Percentiles rank a stretch among this genome's conserved stretches.
phyloP scores from a whole-genome alignment of 37 sponge, comb jelly and placozoan species.

The Beroe ovata region DNA sequence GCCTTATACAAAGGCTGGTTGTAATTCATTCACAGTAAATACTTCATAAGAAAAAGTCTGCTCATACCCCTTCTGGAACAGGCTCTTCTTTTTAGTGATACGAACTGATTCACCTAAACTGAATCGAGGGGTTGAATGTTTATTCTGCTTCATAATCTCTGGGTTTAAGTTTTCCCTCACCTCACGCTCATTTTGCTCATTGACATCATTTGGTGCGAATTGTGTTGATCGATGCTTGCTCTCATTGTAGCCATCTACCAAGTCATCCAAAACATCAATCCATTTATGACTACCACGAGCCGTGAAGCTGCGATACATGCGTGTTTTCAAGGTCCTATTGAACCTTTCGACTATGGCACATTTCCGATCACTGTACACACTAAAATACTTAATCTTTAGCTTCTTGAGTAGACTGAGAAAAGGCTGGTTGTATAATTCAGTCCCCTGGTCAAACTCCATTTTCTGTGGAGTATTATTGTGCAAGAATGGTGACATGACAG shows the following conservation, averaged over 20 bases:
- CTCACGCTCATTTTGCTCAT: not conserved
- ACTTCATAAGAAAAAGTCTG: not conserved
- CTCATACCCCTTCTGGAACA: constrained; percentile 23
- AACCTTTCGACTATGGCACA: constrained; percentile 20
- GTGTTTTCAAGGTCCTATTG: constrained; percentile 7
- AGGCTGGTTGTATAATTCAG: not conserved
- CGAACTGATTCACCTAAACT: not conserved
- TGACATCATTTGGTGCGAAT: not conserved
- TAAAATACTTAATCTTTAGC: not conserved
- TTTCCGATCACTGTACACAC: constrained; percentile 7
- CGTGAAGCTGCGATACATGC: constrained; percentile 1
- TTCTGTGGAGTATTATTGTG: constrained; percentile 12
- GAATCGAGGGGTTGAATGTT: not conserved
- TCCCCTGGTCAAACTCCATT: constrained; percentile 4
- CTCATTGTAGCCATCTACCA: constrained; percentile 6
- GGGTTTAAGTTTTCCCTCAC: constrained; percentile 5
- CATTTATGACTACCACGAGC: constrained; percentile 4
- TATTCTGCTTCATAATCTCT: not conserved
- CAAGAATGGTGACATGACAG: not conserved
- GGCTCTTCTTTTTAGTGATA: not conserved
- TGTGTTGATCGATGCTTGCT: constrained; percentile 19
- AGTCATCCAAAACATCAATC: constrained; percentile 8
- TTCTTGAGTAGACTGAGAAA: not conserved
- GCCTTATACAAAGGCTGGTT: too few species aligned
- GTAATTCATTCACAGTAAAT: not conserved